These are phyloP conservation scores for Troides aeacus DNA, from an alignment of 2,888 invertebrate genomes.

Conservation along the genomic window DNA sequence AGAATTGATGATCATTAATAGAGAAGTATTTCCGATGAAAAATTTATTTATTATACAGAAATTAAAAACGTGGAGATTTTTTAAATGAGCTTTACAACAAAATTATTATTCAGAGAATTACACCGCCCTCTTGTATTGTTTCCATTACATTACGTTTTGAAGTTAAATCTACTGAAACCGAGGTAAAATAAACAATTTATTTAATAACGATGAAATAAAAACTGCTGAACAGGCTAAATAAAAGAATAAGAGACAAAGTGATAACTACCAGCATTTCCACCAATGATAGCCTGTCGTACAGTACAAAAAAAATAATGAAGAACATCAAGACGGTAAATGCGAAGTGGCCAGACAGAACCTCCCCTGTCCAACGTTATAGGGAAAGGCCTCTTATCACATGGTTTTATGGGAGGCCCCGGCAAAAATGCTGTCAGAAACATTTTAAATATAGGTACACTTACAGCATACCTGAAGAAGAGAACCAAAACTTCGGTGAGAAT, in stretches of 20 bases:
- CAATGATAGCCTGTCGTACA: too few relatives aligned
- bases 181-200: conserved; percentile 11
- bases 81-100: neutral
- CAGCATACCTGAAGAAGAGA: conserved; percentile 82
- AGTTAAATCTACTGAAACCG: conserved; percentile 26
- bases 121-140: conserved; percentile 10
- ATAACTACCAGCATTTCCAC: neutral
- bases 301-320: too few relatives aligned
- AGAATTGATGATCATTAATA: too few relatives aligned
- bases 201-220: neutral
- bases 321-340: too few relatives aligned
- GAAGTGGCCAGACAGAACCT: conserved; percentile 52
- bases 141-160: conserved; percentile 20
- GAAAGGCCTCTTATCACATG: conserved; percentile 89
- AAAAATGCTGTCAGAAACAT: conserved; percentile 93
- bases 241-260: neutral
- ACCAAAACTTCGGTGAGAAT: conserved; percentile 86
- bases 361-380: conserved; percentile 78
- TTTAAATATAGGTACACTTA: conserved; percentile 88
- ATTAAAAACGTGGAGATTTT: too few relatives aligned
- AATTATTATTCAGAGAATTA: neutral
- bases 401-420: conserved; percentile 94
- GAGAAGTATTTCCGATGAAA: too few relatives aligned
- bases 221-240: neutral
- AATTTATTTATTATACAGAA: too few relatives aligned